Evolutionary conservation across 2,113 vertebrate species (phyloP).

Genomic region (Nothoprocta perdicaria): DNA sequence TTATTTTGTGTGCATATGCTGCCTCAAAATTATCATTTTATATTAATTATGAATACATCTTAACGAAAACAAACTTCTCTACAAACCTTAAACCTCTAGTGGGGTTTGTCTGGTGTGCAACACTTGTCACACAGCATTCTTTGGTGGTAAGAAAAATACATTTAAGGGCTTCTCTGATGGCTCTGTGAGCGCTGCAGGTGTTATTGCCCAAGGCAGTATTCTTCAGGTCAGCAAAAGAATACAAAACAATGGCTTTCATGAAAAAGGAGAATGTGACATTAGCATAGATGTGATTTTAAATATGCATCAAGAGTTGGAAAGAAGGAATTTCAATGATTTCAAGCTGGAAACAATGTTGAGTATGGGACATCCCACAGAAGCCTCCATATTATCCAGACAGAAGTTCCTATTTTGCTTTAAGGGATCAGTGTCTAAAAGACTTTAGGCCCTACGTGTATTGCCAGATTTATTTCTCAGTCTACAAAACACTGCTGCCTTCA

Average conservation of each 20-base stretch:
- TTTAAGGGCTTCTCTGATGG: background rate
- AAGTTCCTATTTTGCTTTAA: background rate
- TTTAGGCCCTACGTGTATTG: background rate
- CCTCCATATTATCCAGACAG: background rate
- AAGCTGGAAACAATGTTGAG: background rate
- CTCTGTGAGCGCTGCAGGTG: background rate
- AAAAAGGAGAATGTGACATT: background rate
- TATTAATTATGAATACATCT: background rate
- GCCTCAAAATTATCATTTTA: background rate
- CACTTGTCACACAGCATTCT: background rate
- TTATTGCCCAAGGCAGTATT: background rate
- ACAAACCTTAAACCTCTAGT: background rate
- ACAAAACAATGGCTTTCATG: background rate
- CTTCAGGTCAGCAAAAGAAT: background rate
- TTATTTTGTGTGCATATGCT: background rate
- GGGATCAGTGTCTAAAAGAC: background rate
- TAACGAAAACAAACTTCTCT: constrained; percentile 13
- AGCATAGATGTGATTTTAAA: background rate
- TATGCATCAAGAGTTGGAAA: background rate
- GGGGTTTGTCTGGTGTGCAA: background rate
- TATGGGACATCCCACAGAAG: background rate
- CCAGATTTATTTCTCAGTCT: background rate
- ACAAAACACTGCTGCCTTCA: background rate
- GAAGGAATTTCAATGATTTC: background rate
- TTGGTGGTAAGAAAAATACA: background rate